Evolutionary conservation across 2,888 invertebrate species (phyloP), one percentile per base, ranked within the genome.

Genomic region (Acleris holmiana): DNA sequence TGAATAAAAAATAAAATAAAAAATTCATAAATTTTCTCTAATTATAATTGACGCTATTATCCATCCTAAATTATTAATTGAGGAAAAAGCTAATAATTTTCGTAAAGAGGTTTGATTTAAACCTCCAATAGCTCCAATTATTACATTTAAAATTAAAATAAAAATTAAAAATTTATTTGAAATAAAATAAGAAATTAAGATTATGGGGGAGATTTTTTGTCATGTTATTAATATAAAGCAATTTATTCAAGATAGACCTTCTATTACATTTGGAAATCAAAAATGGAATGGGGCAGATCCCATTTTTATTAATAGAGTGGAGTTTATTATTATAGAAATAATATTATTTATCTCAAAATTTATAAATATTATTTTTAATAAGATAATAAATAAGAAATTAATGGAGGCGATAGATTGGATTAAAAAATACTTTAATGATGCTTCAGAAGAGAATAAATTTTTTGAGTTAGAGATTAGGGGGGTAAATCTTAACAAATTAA

Each of bases 141-240:
- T 70, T 54, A 85, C 75, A 68, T 91, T 93, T 47, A 90, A 48
- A 69, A 93, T 76, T 82, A 93, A 87, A 77, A 88, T 82, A 62
- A 89, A 69, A 68, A 84, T 74, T 76, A 93, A 75, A 78, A 93
- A 85, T 73, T 84, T 82, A 74, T 80, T 81, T 79, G 86, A 83
- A 76, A 83, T 79, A 78, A 86, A 85, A 80, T 93, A 93, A 56
- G 89, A 91, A 50, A 94, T 73, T 76, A 94, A 71, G 81, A 94
- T 88, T 87, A 94, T 83, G 2, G 94, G 94, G 44, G 93, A 89
- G 87, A 94, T 92, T 94, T 95, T 95, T 94, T 95, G 94, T 89
- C 94, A 94, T 0, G 93, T 93, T 86, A 94, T 86, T 88, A 94
- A 79, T 76, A 94, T 84, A 76, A 94, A 82, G 67, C 85, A 80